A percentile compares a stretch with the other conserved stretches of the same genome.
phyloP scores from a whole-genome alignment of 1,140 invertebrate genomes.

The Leptopilina boulardi region DNA sequence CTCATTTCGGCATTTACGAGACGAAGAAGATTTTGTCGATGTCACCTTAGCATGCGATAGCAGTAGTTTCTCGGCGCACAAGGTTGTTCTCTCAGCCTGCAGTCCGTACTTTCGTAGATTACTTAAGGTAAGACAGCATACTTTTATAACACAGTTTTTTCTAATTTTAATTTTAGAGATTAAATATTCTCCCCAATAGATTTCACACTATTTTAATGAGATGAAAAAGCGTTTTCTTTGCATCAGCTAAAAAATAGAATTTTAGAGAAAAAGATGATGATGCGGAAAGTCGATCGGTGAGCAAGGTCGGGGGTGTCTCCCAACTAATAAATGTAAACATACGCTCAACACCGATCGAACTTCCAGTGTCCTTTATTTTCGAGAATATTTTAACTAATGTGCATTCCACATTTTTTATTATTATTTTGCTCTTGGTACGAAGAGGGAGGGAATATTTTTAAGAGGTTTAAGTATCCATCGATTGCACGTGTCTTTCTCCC shows the following conservation, averaged over 20 bases:
- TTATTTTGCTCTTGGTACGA: background rate
- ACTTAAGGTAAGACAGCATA: slow-evolving; percentile 83
- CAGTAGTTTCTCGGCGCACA: slow-evolving; percentile 91
- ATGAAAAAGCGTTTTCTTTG: too few relatives aligned
- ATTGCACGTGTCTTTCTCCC: slow-evolving; percentile 24
- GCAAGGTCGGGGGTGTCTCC: too few relatives aligned
- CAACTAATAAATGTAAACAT: too few relatives aligned
- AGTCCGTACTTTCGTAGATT: slow-evolving; percentile 93
- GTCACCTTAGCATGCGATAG: slow-evolving; percentile 94
- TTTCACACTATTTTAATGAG: too few relatives aligned
- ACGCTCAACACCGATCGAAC: too few relatives aligned
- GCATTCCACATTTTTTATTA: background rate
- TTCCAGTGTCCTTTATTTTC: too few relatives aligned
- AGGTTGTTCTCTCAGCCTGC: slow-evolving; percentile 93
- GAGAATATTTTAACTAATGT: background rate
- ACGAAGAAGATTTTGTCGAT: slow-evolving; percentile 93
- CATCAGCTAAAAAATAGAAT: too few relatives aligned
- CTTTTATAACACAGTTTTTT: too few relatives aligned
- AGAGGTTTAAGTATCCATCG: slow-evolving; percentile 30
- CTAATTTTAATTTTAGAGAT: too few relatives aligned
- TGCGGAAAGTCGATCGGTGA: background rate
- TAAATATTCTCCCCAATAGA: background rate
- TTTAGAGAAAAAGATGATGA: too few relatives aligned
- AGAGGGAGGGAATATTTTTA: background rate
- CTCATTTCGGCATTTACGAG: slow-evolving; percentile 89